Conservation (phyloP, 2,888 invertebrate species). For the Yponomeuta sedellus region DNA sequence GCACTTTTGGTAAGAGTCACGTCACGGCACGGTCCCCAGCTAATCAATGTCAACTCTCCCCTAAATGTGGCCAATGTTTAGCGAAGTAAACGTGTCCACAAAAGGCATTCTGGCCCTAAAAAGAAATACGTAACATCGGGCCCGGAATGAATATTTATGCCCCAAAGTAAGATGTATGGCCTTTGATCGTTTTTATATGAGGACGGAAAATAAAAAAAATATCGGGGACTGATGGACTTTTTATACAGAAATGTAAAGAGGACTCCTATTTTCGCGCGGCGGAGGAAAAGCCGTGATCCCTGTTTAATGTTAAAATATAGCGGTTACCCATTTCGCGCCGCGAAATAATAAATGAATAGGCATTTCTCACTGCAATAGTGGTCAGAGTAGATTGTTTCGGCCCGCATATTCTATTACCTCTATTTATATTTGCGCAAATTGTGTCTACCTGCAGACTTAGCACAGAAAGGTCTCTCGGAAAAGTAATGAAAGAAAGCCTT, state of each 20-base stretch:
- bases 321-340: background rate
- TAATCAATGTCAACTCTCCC: background rate
- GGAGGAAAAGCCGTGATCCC: background rate
- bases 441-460: too few relatives aligned
- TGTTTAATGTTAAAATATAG: slow-evolving; percentile 2
- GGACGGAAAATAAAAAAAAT: background rate
- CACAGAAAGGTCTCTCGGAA: too few relatives aligned
- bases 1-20: background rate
- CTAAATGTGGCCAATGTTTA: background rate
- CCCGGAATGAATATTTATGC: background rate
- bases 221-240: slow-evolving; percentile 4
- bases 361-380: background rate
- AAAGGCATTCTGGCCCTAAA: background rate
- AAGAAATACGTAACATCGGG: background rate
- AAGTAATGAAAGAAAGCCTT: too few relatives aligned
- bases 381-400: background rate
- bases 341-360: slow-evolving; percentile 1
- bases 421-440: background rate
- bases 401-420: background rate
- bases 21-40: background rate
- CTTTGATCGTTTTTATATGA: slow-evolving; percentile 1
- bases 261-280: background rate
- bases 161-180: background rate
- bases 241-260: slow-evolving; percentile 5
- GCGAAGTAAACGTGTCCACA: too few relatives aligned